Conservation (phyloP, 2,113 vertebrate genomes). For the Pyxicephalus adspersus region DNA sequence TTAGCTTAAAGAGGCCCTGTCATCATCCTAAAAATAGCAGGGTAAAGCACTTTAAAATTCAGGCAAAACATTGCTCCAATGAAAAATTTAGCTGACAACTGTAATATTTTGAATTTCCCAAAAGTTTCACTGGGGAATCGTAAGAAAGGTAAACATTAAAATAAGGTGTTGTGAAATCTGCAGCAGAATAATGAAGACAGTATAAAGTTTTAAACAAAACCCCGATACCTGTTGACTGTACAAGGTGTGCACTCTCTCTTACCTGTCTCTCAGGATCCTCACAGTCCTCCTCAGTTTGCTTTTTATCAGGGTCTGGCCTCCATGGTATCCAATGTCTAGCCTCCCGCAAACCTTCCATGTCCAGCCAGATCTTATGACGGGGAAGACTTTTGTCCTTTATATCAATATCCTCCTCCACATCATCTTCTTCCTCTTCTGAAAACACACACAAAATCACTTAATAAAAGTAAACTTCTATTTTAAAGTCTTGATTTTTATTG, state of each 20-base stretch:
- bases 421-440: conserved; percentile 76
- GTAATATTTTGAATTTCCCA: too few relatives aligned
- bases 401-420: conserved; percentile 81
- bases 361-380: conserved; percentile 83
- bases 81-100: too few relatives aligned
- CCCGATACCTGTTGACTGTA: neutral
- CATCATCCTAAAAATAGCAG: too few relatives aligned
- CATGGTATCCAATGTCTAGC: conserved; percentile 89
- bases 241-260: neutral
- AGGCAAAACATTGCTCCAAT: too few relatives aligned
- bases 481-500: neutral
- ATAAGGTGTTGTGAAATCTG: too few relatives aligned
- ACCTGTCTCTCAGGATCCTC: conserved; percentile 98
- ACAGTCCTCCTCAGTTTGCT: conserved; percentile 90
- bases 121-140: too few relatives aligned
- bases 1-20: too few relatives aligned
- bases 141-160: too few relatives aligned
- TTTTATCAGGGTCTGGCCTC: conserved; percentile 88
- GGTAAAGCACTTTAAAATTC: too few relatives aligned
- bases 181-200: too few relatives aligned
- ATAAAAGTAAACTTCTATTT: neutral
- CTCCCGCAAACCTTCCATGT: conserved; percentile 84
- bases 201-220: too few relatives aligned
- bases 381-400: conserved; percentile 85
- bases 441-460: neutral